Evolutionary conservation across 2,888 invertebrate genomes (phyloP).

Genomic region (Salpingus planirostris): DNA sequence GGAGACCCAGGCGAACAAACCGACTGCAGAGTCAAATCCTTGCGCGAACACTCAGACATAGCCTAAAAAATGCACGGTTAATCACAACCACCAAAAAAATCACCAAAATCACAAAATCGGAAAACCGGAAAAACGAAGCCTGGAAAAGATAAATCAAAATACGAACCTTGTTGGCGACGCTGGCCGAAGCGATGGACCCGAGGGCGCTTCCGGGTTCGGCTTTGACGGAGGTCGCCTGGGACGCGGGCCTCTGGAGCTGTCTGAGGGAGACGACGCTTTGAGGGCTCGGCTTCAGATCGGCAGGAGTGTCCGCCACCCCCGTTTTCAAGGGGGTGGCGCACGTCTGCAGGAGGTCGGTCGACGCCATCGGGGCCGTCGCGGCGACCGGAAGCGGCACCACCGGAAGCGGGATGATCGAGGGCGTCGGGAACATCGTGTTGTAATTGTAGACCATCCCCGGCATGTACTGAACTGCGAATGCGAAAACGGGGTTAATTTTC

Average conservation of each 20-base stretch:
- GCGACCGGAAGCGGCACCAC: too few species aligned
- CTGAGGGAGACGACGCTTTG: constrained; percentile 18
- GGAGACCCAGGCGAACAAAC: constrained; percentile 43
- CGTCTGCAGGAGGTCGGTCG: too few species aligned
- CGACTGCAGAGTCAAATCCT: constrained; percentile 43
- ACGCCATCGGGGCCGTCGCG: too few species aligned
- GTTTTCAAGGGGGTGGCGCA: too few species aligned
- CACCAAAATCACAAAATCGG: too few species aligned
- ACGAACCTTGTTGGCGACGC: constrained; percentile 40
- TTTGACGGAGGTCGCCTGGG: constrained; percentile 48
- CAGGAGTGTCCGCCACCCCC: constrained; percentile 1
- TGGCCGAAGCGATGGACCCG: constrained; percentile 42
- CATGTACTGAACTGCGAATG: constrained; percentile 58
- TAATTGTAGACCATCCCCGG: constrained; percentile 52
- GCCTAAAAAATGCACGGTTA: constrained; percentile 37
- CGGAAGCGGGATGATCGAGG: too few species aligned
- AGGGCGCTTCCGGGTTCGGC: constrained; percentile 47
- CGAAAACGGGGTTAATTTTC: constrained; percentile 25
- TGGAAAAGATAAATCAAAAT: too few species aligned
- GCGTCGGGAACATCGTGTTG: constrained; percentile 43
- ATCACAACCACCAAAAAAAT: too few species aligned
- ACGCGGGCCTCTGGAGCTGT: constrained; percentile 40
- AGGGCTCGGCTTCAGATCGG: constrained; percentile 23
- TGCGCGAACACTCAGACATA: constrained; percentile 51
- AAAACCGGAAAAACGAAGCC: too few species aligned